These are phyloP conservation scores for Actinemys pallida DNA, from an alignment of 2,113 vertebrate species.

Conservation along the genomic window DNA sequence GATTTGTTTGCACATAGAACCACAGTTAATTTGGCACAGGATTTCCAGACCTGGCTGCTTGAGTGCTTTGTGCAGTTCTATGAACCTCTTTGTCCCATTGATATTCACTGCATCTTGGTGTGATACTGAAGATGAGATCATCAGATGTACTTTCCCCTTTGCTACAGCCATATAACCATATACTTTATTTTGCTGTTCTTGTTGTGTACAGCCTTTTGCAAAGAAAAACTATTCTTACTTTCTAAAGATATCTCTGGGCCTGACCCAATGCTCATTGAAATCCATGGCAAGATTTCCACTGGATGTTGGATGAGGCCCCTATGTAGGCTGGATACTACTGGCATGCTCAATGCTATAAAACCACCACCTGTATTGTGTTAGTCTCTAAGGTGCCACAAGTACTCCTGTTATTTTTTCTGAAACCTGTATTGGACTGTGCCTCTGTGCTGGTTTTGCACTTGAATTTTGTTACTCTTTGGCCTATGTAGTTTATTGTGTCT, in stretches of 20 bases:
- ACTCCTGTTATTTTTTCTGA: too few species aligned
- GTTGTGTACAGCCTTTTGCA: neutral
- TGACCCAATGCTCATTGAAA: neutral
- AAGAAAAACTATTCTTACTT: neutral
- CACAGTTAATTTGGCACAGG: constrained; percentile 11
- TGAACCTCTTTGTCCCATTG: neutral
- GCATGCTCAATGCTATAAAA: neutral
- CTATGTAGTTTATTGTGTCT: accelerated
- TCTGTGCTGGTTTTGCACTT: neutral
- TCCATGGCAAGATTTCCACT: neutral
- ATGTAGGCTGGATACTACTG: accelerated
- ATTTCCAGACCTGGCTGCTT: constrained; percentile 30
- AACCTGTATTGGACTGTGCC: neutral
- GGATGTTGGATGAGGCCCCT: neutral
- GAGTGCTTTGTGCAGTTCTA: neutral
- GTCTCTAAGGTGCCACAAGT: too few species aligned
- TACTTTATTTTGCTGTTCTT: constrained; percentile 20
- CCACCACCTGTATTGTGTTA: neutral
- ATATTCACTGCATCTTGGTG: constrained; percentile 37
- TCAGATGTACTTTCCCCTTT: constrained; percentile 46
- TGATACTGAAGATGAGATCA: constrained; percentile 34
- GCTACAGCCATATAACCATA: constrained; percentile 9
- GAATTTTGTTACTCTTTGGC: neutral
- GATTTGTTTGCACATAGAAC: constrained; percentile 17
- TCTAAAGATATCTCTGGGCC: neutral